phyloP scores from a whole-genome alignment of 2,888 invertebrate species.

The Tipula helvola region DNA sequence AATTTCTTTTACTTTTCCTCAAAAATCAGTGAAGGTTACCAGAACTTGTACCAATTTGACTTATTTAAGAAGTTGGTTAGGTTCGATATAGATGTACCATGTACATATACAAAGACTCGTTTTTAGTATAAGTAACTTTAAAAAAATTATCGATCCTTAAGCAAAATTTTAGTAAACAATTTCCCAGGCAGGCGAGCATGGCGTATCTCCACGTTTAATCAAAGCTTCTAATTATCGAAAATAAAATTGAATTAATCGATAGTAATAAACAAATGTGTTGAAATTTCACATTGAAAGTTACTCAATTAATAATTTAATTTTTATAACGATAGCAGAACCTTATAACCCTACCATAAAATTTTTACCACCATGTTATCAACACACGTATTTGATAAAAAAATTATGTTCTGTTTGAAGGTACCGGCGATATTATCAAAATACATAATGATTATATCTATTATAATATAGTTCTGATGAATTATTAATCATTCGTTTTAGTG shows the following conservation, averaged over 20 bases:
- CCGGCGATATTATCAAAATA: not conserved
- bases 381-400: not conserved
- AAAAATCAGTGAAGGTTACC: no score
- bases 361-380: not conserved
- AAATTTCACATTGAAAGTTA: not conserved
- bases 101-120: no score
- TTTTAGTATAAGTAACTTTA: no score
- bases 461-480: not conserved
- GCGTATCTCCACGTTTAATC: not conserved
- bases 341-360: not conserved
- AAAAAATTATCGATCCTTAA: no score
- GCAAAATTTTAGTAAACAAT: no score
- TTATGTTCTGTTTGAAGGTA: not conserved
- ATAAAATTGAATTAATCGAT: not conserved
- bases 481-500: not conserved
- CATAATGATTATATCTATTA: not conserved
- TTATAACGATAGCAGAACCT: not conserved
- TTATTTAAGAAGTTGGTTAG: no score
- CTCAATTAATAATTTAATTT: not conserved
- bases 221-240: not conserved
- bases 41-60: no score
- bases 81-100: no score
- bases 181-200: no score
- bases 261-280: not conserved
- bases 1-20: no score